A percentile compares a stretch with the other conserved stretches of the same genome.
Evolutionary conservation across 2,113 vertebrate genomes (phyloP).

Genomic region (Diphyllodes magnificus): DNA sequence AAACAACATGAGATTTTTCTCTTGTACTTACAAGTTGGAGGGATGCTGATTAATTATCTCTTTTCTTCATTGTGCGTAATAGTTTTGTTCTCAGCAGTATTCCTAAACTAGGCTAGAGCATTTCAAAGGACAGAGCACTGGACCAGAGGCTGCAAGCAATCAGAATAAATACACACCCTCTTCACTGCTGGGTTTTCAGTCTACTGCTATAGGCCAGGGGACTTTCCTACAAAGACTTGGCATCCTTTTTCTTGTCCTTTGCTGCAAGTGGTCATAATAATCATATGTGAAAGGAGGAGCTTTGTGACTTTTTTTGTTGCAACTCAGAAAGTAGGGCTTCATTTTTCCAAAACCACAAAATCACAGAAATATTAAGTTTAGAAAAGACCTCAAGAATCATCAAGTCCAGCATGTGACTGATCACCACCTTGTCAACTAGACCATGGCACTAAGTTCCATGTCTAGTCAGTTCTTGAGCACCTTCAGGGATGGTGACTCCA

Average conservation of each 20-base stretch:
- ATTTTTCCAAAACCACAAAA: neutral
- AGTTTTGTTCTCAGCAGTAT: neutral
- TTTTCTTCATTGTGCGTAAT: neutral
- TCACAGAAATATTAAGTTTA: neutral
- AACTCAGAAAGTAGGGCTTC: neutral
- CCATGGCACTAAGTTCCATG: too few relatives aligned
- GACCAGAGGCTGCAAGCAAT: neutral
- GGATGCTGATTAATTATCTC: neutral
- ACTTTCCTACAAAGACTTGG: neutral
- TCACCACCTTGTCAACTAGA: neutral
- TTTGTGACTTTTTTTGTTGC: neutral
- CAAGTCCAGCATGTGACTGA: neutral
- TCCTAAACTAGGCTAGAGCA: accelerated
- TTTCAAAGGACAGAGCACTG: neutral
- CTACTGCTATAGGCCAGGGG: neutral
- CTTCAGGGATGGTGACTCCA: neutral
- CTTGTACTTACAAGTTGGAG: neutral
- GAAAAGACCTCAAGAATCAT: neutral
- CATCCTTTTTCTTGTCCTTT: neutral
- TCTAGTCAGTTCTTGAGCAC: neutral
- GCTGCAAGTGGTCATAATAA: neutral
- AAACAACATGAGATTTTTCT: neutral
- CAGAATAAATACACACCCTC: neutral
- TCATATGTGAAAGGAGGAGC: neutral
- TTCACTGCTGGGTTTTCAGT: neutral